phyloP scores from a whole-genome alignment of 2,113 vertebrate genomes.

The Pundamilia nyererei region DNA sequence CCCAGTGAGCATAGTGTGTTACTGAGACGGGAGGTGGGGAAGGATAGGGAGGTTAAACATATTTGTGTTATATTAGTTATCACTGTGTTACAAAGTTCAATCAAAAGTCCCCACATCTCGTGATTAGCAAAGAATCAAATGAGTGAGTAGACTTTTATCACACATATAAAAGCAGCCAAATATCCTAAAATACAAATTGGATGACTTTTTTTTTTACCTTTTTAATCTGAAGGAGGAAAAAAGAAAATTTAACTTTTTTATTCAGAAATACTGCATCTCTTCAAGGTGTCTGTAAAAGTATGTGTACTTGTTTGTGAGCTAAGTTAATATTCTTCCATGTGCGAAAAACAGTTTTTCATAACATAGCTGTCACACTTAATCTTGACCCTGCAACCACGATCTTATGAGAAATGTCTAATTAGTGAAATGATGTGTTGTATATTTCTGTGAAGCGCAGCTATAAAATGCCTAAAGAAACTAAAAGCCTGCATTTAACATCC shows the following conservation, averaged over 20 bases:
- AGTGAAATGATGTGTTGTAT: not conserved
- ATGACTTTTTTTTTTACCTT: not conserved
- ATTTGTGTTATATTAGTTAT: not conserved
- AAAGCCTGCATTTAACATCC: not conserved
- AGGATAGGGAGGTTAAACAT: not conserved
- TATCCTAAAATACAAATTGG: not conserved
- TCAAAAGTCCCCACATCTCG: not conserved
- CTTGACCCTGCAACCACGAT: not conserved
- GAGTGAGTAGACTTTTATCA: not conserved
- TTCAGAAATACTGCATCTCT: not conserved
- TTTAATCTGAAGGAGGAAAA: not conserved
- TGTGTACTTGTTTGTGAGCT: not conserved
- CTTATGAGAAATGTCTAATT: not conserved
- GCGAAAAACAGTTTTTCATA: not conserved
- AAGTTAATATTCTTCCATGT: not conserved
- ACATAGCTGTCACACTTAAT: not conserved
- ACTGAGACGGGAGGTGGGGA: not conserved
- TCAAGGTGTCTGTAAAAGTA: not conserved
- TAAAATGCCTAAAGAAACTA: not conserved
- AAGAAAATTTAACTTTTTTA: not conserved
- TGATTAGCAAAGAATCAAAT: not conserved
- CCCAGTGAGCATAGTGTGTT: slow-evolving; percentile 38
- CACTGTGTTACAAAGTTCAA: not conserved
- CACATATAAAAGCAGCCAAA: not conserved
- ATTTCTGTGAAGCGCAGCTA: not conserved